Base-by-base conservation (phyloP, 2,888 invertebrate species). In the Sipha maydis region DNA sequence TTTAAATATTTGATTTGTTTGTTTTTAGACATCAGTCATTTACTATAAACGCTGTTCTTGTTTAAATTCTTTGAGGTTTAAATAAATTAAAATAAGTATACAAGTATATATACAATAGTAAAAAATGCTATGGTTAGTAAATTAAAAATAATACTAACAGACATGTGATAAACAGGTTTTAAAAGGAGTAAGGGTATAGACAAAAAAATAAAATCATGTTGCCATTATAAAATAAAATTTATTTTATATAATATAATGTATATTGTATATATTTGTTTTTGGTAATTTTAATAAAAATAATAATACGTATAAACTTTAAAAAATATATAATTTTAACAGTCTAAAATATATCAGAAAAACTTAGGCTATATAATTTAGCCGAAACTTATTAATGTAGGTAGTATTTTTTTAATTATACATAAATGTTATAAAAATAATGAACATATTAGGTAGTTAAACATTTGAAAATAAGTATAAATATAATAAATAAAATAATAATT, bases 241-340 rank as follows among this genome's bases (percentile, higher is more conserved):
- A 84, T 61, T 84, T 61, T 75, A 80, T 48, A 67, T 38, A 34
- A 80, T 67, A 80, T 80, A 80, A 73, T 83, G 69, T 83, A 73
- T 73, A 34, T 75, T 61, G 73, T 83, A 73, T 83, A 34, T 38
- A 38, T 38, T 38, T 67, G 17, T 82, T 84, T n/a, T 88, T 88
- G 88, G 88, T 88, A 88, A 25, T 82, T 88, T 82, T 88, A 88
- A 82, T 88, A 88, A 88, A 88, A 88, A 88, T 82, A 75, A 75
- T 88, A 88, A 88, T 88, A 88, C 80, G 25, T 75, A 88, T 88
- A 88, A 88, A 88, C 80, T 82, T 88, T 88, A 80, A 82, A 78
- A 86, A 88, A 82, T 78, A 86, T 86, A 88, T 88, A 82, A 41
- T 80, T 82, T 88, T 82, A 88, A 88, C 88, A 88, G 80, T 86